A percentile compares a stretch with the other conserved stretches of the same genome.
phyloP scores from a whole-genome alignment of 2,888 invertebrate species.

The Microctonus brassicae region DNA sequence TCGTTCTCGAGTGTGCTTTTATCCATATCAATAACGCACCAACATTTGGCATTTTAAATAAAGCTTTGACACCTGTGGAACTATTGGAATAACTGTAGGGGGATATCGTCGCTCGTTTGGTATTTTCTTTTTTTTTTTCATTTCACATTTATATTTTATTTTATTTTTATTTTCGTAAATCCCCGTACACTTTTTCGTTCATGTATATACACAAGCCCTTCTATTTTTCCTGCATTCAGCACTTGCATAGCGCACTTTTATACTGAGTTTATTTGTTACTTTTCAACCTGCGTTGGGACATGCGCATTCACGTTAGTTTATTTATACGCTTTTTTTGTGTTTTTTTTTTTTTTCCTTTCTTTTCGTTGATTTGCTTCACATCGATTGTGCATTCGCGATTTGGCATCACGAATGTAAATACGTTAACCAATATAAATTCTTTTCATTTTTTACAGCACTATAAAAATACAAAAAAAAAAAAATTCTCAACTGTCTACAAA shows the following conservation, averaged over 20 bases:
- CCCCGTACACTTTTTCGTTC: background rate
- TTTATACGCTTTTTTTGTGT: too few relatives aligned
- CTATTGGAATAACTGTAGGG: conserved; percentile 4
- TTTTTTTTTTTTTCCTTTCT: too few relatives aligned
- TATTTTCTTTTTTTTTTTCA: background rate
- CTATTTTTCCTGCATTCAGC: background rate
- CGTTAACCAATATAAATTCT: background rate
- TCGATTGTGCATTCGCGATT: conserved; percentile 6
- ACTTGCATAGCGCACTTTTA: background rate
- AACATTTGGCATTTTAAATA: conserved; percentile 19
- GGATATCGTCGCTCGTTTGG: background rate
- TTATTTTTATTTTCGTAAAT: background rate
- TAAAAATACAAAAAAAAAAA: background rate
- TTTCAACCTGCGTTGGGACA: background rate
- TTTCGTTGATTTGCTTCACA: conserved; percentile 9
- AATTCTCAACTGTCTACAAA: background rate
- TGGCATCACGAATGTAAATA: background rate
- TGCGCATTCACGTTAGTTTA: conserved; percentile 2
- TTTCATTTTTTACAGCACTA: background rate
- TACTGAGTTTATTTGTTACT: conserved; percentile 12
- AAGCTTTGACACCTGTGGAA: conserved; percentile 29
- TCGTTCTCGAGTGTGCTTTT: background rate
- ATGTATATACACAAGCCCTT: background rate
- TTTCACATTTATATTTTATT: too few relatives aligned
- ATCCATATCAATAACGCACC: conserved; percentile 20